These are phyloP conservation scores for Danio tinwini DNA, from an alignment of 2,797 vertebrate genomes.

Conservation along the genomic window DNA sequence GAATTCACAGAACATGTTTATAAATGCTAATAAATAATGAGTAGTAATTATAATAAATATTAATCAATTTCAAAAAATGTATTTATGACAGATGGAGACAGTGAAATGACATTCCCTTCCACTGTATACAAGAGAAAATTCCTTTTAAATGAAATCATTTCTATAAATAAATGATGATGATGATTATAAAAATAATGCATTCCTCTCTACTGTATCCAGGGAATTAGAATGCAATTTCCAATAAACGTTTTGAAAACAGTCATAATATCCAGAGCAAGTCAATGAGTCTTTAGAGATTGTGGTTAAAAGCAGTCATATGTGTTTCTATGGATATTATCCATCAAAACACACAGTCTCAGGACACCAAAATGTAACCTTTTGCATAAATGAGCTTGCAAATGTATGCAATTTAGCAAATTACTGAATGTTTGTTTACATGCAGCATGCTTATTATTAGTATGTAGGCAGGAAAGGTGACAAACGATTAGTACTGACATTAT, in stretches of 20 bases:
- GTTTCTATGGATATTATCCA: background rate
- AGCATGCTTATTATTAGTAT: slow-evolving; percentile 7
- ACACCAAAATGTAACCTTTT: background rate
- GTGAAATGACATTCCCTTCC: background rate
- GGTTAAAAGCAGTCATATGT: background rate
- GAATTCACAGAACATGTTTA: background rate
- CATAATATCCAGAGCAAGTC: background rate
- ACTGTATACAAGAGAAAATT: too few relatives aligned
- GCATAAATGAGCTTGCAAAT: background rate
- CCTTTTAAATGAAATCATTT: too few relatives aligned
- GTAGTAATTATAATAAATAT: background rate
- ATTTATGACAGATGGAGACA: background rate
- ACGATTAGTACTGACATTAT: background rate
- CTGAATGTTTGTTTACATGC: slow-evolving; percentile 8
- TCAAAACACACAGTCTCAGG: background rate
- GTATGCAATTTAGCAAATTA: background rate
- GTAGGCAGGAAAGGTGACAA: slow-evolving; percentile 9
- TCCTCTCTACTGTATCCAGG: background rate
- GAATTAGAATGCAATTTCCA: background rate
- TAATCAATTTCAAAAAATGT: background rate
- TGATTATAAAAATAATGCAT: background rate
- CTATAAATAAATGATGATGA: too few relatives aligned
- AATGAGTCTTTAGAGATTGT: slow-evolving; percentile 9
- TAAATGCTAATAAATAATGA: background rate
- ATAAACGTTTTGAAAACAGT: background rate